Conservation (phyloP, 2,888 invertebrate species). For the Willowsia nigromaculata region DNA sequence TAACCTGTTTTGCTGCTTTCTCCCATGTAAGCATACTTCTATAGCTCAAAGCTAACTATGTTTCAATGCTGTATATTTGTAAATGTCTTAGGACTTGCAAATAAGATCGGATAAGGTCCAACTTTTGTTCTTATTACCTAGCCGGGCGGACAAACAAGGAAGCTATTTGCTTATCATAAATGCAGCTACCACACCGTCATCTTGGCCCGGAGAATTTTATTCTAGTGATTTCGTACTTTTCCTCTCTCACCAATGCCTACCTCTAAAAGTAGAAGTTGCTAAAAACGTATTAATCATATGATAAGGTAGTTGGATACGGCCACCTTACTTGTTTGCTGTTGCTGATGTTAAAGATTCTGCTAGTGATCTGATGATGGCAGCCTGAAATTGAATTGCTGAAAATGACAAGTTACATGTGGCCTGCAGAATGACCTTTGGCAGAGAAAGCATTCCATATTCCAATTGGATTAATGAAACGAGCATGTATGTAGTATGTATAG, state of each 20-base stretch:
- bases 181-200: too few relatives aligned
- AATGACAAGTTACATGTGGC: constrained; percentile 66
- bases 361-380: constrained; percentile 19
- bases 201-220: too few relatives aligned
- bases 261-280: not conserved
- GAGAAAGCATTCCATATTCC: not conserved
- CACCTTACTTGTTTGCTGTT: constrained; percentile 3
- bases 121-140: too few relatives aligned
- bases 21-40: not conserved
- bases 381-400: constrained; percentile 54
- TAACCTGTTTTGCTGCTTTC: not conserved
- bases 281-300: not conserved
- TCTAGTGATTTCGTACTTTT: too few relatives aligned
- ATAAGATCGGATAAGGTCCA: too few relatives aligned
- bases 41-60: too few relatives aligned
- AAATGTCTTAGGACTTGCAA: too few relatives aligned
- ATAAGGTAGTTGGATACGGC: not conserved
- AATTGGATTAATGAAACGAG: constrained; percentile 1
- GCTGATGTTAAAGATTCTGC: not conserved
- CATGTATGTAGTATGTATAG: not conserved
- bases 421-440: constrained; percentile 65
- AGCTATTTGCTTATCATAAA: too few relatives aligned
- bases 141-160: too few relatives aligned
- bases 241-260: not conserved
- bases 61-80: too few relatives aligned